Evolutionary conservation across 2,888 invertebrate genomes (phyloP).

Genomic region (Dicyrtoma fusca): DNA sequence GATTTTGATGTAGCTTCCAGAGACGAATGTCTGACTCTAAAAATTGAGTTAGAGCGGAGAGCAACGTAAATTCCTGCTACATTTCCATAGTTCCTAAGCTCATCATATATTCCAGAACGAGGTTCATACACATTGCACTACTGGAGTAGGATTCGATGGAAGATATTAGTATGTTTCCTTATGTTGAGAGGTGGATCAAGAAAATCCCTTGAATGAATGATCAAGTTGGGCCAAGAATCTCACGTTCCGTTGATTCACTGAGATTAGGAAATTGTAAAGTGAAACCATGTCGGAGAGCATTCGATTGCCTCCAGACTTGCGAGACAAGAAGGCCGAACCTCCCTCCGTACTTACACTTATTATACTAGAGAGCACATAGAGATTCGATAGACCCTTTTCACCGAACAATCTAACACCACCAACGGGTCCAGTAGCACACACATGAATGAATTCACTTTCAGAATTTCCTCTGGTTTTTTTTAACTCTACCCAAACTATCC

Average conservation of each 20-base stretch:
- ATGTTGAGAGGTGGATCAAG: not conserved
- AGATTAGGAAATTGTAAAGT: conserved; percentile 33
- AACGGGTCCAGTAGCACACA: no score
- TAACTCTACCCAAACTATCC: no score
- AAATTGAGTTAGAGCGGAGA: not conserved
- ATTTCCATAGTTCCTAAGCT: no score
- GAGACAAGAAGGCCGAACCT: no score
- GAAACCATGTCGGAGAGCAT: conserved; percentile 21
- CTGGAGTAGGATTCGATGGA: not conserved
- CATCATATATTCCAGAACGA: not conserved
- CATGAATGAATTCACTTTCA: no score
- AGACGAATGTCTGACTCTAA: conserved; percentile 9
- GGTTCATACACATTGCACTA: not conserved
- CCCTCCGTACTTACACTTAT: no score
- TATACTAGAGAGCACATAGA: no score
- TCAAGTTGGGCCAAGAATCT: conserved; percentile 25
- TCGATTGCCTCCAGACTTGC: not conserved
- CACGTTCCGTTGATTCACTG: conserved; percentile 27
- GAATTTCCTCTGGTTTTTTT: no score
- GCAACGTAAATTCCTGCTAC: no score
- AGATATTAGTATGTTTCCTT: no score
- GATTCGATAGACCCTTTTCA: no score
- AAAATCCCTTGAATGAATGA: conserved; percentile 29
- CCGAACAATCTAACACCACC: no score
- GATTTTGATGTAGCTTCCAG: not conserved